Evolutionary conservation across 2,797 vertebrate genomes (phyloP).

Genomic region (Acanthiza pusilla): DNA sequence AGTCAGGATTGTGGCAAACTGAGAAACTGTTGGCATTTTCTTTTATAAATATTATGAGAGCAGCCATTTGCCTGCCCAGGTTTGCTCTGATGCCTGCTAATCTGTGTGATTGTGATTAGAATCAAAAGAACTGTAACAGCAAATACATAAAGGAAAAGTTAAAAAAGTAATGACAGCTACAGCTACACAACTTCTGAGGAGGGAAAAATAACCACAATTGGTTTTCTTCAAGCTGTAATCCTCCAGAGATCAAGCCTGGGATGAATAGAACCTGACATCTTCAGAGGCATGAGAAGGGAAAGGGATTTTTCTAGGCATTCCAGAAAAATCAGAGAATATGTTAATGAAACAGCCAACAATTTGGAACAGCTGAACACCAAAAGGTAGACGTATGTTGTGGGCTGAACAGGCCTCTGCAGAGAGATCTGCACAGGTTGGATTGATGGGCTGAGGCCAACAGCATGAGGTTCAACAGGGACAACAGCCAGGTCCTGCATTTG

Average conservation of each 20-base stretch:
- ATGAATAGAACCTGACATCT: background rate
- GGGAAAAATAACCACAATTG: background rate
- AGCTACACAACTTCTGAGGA: background rate
- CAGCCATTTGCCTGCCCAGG: background rate
- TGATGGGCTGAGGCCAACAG: background rate
- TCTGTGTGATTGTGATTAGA: background rate
- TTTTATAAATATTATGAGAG: background rate
- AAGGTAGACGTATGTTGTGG: background rate
- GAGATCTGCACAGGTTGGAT: background rate
- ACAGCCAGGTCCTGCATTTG: background rate
- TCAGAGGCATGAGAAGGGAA: background rate
- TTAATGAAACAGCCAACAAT: background rate
- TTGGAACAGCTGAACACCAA: background rate
- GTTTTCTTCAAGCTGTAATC: background rate
- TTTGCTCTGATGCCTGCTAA: background rate
- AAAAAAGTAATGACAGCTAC: background rate
- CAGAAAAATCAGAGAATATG: background rate
- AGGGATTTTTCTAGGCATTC: background rate
- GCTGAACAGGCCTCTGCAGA: background rate
- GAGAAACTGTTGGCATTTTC: background rate
- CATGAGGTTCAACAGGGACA: background rate
- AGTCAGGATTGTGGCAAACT: background rate
- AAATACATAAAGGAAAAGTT: background rate
- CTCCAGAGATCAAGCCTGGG: background rate
- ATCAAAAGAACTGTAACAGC: background rate